Evolutionary conservation across 1,140 invertebrate species (phyloP).

Genomic region (Lordiphosa stackelbergi): DNA sequence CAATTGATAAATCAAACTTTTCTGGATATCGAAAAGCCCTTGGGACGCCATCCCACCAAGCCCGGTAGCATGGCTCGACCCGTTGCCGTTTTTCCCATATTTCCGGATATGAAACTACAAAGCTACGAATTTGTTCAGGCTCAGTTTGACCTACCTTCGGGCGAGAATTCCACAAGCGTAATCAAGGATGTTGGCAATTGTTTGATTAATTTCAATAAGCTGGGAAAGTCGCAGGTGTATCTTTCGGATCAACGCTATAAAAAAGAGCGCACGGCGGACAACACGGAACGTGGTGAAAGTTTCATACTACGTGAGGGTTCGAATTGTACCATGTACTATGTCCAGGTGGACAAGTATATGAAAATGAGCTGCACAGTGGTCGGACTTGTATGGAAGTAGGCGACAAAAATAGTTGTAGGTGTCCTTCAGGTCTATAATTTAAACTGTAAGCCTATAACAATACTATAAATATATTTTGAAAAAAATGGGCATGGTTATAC

Average conservation of each 20-base stretch:
- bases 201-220: constrained; percentile 33
- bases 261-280: constrained; percentile 32
- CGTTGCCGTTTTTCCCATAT: constrained; percentile 24
- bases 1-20: constrained; percentile 35
- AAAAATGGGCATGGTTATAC: too few relatives aligned
- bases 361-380: too few relatives aligned
- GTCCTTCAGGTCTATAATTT: too few relatives aligned
- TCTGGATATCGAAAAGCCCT: constrained; percentile 11
- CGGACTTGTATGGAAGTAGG: too few relatives aligned
- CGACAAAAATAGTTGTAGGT: too few relatives aligned
- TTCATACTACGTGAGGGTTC: constrained; percentile 16
- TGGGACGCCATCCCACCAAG: constrained; percentile 35
- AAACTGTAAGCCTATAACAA: too few relatives aligned
- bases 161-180: constrained; percentile 2
- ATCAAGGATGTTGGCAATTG: constrained; percentile 39
- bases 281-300: constrained; percentile 13
- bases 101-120: constrained; percentile 19
- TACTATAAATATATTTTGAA: too few relatives aligned
- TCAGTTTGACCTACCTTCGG: constrained; percentile 30
- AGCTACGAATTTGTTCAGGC: constrained; percentile 16
- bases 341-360: constrained; percentile 18
- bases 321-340: constrained; percentile 8
- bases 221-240: background rate
- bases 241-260: constrained; percentile 45
- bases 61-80: constrained; percentile 15